These are phyloP conservation scores for Bufotes viridis DNA, from an alignment of 2,797 vertebrate species.

Conservation along the genomic window DNA sequence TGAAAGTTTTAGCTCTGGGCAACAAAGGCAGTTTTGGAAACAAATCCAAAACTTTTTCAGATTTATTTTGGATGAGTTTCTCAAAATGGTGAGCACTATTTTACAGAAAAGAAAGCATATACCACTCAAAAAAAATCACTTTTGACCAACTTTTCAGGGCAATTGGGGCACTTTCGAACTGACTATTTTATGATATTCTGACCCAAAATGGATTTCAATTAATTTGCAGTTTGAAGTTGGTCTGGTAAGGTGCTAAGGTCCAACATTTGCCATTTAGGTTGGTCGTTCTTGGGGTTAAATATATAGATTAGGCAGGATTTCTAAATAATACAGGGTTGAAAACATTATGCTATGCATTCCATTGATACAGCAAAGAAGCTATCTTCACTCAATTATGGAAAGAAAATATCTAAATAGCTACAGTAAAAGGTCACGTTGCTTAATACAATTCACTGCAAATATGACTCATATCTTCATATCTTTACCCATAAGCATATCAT, in stretches of 20 bases:
- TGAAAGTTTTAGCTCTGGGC: too few species aligned
- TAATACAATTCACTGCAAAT: constrained; percentile 22
- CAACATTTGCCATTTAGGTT: neutral
- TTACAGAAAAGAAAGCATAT: too few species aligned
- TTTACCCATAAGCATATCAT: constrained; percentile 65
- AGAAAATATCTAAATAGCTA: constrained; percentile 51
- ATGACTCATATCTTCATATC: constrained; percentile 69
- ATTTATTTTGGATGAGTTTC: too few species aligned
- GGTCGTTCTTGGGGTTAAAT: neutral
- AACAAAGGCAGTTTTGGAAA: too few species aligned
- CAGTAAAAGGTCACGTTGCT: constrained; percentile 29
- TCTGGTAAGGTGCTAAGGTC: neutral
- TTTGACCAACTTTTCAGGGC: too few species aligned
- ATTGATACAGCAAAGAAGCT: constrained; percentile 9
- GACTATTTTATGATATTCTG: too few species aligned
- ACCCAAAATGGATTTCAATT: too few species aligned
- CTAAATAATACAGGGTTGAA: neutral
- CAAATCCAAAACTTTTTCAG: too few species aligned
- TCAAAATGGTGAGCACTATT: too few species aligned
- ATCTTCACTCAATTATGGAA: constrained; percentile 11
- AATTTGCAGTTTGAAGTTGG: too few species aligned
- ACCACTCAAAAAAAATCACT: too few species aligned
- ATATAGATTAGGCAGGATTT: neutral
- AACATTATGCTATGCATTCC: neutral
- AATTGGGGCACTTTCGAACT: too few species aligned